A percentile compares a stretch with the other conserved stretches of the same genome.
Conservation (phyloP, 2,888 invertebrate genomes). For the Lycaena phlaeas region DNA sequence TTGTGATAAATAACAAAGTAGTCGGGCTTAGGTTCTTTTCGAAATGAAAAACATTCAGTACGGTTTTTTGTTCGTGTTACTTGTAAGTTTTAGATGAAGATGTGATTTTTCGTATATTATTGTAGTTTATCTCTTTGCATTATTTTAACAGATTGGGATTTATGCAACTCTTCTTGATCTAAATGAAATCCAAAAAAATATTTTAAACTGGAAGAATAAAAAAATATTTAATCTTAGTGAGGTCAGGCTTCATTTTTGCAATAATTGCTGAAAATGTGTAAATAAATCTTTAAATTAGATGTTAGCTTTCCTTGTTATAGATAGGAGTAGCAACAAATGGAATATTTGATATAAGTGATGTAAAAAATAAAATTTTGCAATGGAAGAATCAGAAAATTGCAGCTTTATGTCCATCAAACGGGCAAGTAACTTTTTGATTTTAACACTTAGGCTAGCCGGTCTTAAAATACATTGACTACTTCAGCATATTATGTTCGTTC, state of each 20-base stretch:
- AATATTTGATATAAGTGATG: conserved; percentile 56
- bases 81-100: conserved; percentile 33
- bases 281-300: conserved; percentile 5
- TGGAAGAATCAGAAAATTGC: conserved; percentile 64
- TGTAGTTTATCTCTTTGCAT: conserved; percentile 12
- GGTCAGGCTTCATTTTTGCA: conserved; percentile 32
- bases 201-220: conserved; percentile 56
- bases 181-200: conserved; percentile 50
- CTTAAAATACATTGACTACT: too few species aligned
- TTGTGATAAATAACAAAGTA: neutral
- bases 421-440: conserved; percentile 30
- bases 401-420: conserved; percentile 55
- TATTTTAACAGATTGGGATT: conserved; percentile 43
- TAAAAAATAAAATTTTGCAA: conserved; percentile 63
- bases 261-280: neutral
- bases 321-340: conserved; percentile 50
- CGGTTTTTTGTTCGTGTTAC: conserved; percentile 33
- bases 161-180: conserved; percentile 49
- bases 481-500: too few species aligned
- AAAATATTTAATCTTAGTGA: conserved; percentile 51
- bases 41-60: conserved; percentile 34
- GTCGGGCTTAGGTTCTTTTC: neutral
- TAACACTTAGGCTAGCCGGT: too few species aligned
- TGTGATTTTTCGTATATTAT: conserved; percentile 12
- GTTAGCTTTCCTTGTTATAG: conserved; percentile 27